These are phyloP conservation scores for Panurus biarmicus DNA, from an alignment of 2,113 vertebrate species.

Conservation along the genomic window DNA sequence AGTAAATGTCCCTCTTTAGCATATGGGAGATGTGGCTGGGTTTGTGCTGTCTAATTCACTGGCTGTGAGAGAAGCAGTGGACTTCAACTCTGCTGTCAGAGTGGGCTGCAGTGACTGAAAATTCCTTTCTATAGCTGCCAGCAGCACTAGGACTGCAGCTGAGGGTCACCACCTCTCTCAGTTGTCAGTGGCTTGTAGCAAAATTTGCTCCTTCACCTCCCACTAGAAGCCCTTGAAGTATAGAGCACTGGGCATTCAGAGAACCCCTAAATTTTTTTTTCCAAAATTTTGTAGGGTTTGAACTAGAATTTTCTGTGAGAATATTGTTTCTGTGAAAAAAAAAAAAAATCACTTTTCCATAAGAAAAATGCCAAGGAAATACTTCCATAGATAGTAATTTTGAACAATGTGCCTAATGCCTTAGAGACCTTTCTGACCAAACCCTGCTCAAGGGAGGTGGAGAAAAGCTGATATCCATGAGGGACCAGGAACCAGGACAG, in stretches of 20 bases:
- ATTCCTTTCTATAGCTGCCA: neutral
- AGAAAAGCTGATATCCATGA: neutral
- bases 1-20: neutral
- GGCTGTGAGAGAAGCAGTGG: neutral
- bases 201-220: neutral
- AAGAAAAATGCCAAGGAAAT: neutral
- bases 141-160: neutral
- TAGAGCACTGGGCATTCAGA: neutral
- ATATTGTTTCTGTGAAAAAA: neutral
- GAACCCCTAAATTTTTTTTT: neutral
- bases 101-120: neutral
- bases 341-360: neutral
- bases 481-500: neutral
- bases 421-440: neutral
- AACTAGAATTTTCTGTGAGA: neutral
- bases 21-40: accelerated
- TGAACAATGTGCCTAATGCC: neutral
- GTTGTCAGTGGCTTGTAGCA: neutral
- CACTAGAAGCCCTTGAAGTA: neutral
- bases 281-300: neutral
- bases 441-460: neutral
- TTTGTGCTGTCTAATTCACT: neutral
- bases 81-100: neutral
- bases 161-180: neutral
- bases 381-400: neutral